These are phyloP conservation scores for Eciton burchellii DNA, from an alignment of 1,140 invertebrate genomes.

Conservation along the genomic window DNA sequence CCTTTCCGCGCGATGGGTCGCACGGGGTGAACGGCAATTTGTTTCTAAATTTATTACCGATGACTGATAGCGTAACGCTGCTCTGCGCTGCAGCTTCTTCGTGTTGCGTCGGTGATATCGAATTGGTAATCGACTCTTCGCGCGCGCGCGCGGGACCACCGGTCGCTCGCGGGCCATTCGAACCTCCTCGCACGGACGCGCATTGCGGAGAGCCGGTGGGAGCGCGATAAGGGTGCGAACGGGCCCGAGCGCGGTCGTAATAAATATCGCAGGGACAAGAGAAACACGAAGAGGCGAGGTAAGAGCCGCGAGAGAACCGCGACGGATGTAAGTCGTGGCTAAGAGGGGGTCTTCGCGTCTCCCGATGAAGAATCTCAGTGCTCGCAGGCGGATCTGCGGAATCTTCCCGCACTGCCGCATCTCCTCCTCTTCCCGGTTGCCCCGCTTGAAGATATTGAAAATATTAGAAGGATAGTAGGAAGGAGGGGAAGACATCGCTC, in stretches of 20 bases:
- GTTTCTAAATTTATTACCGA: conserved; percentile 84
- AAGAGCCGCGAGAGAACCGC: conserved; percentile 1
- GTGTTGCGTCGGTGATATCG: conserved; percentile 64
- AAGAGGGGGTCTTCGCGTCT: not conserved
- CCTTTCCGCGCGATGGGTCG: conserved; percentile 75
- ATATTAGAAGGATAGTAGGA: too few species aligned
- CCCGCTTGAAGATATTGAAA: not conserved
- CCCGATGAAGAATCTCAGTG: conserved; percentile 16
- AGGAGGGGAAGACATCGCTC: not conserved
- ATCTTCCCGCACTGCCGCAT: not conserved
- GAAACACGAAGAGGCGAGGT: conserved; percentile 4
- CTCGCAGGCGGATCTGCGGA: not conserved
- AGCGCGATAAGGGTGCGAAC: conserved; percentile 48
- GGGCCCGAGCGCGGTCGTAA: conserved; percentile 29
- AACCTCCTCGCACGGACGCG: conserved; percentile 16
- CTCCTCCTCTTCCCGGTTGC: not conserved
- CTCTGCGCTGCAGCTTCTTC: not conserved
- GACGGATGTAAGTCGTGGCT: conserved; percentile 4
- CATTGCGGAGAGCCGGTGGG: conserved; percentile 10
- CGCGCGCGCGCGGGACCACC: conserved; percentile 18
- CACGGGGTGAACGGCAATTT: conserved; percentile 78
- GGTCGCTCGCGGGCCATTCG: conserved; percentile 53
- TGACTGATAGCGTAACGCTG: conserved; percentile 78
- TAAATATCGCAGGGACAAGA: conserved; percentile 31
- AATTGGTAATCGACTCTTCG: conserved; percentile 54